Percentiles rank a stretch among this genome's conserved stretches.
Evolutionary conservation across 2,888 invertebrate genomes (phyloP).

Genomic region (Drosophila demipolita): DNA sequence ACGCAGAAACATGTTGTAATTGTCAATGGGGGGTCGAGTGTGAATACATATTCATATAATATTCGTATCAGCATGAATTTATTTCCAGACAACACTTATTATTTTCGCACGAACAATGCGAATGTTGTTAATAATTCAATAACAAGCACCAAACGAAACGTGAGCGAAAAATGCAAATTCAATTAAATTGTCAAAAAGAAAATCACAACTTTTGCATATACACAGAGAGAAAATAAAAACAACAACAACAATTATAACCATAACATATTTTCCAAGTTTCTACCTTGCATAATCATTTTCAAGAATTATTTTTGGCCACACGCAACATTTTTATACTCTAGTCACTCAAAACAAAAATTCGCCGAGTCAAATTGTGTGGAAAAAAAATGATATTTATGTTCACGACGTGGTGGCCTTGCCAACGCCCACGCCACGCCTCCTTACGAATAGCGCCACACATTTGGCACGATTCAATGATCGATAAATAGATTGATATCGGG

Average conservation of each 20-base stretch:
- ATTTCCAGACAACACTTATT: conserved; percentile 62
- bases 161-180: conserved; percentile 49
- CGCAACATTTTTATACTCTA: conserved; percentile 39
- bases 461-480: conserved; percentile 63
- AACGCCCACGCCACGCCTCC: conserved; percentile 15
- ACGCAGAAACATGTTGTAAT: conserved; percentile 69
- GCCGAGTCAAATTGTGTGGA: conserved; percentile 41
- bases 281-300: conserved; percentile 60
- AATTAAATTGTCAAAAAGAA: conserved; percentile 53
- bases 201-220: conserved; percentile 31
- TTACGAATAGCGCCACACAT: conserved; percentile 67
- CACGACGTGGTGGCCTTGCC: conserved; percentile 45
- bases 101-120: conserved; percentile 69
- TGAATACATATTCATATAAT: conserved; percentile 23
- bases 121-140: conserved; percentile 67
- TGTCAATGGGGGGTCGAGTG: conserved; percentile 51
- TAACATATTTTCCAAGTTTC: conserved; percentile 11
- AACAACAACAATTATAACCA: conserved; percentile 13
- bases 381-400: conserved; percentile 38
- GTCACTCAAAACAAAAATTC: conserved; percentile 30
- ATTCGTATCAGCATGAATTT: conserved; percentile 61
- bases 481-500: conserved; percentile 49
- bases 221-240: background rate
- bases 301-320: conserved; percentile 55
- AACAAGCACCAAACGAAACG: conserved; percentile 51